phyloP scores from a whole-genome alignment of 2,888 invertebrate species.

The Hyposoter dolosus region DNA sequence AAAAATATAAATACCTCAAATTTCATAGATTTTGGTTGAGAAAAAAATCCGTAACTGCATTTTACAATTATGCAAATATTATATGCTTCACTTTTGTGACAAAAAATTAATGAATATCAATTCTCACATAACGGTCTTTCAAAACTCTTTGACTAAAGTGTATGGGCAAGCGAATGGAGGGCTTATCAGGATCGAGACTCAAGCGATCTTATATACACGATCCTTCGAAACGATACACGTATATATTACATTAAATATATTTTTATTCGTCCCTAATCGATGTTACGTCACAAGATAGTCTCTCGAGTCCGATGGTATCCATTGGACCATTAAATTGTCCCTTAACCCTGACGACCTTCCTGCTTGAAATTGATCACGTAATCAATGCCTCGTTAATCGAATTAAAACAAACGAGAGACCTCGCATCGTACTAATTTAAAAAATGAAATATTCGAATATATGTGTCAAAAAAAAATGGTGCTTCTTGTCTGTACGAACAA shows the following conservation, averaged over 20 bases:
- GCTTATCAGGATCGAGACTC: slow-evolving; percentile 23
- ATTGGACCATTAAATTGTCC: slow-evolving; percentile 42
- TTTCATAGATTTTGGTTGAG: neutral
- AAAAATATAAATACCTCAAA: neutral
- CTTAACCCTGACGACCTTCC: slow-evolving; percentile 43
- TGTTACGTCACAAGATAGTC: slow-evolving; percentile 50
- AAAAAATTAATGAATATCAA: neutral
- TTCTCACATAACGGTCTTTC: neutral
- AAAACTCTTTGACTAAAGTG: neutral
- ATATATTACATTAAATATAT: neutral
- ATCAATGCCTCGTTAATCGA: slow-evolving; percentile 36
- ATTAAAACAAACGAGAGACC: neutral
- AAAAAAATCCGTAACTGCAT: neutral
- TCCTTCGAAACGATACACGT: slow-evolving; percentile 17
- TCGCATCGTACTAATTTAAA: neutral
- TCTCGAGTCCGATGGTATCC: slow-evolving; percentile 34
- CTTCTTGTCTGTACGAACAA: neutral
- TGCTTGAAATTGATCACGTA: slow-evolving; percentile 17
- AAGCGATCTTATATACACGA: slow-evolving; percentile 17
- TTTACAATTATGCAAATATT: neutral
- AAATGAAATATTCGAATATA: slow-evolving; percentile 6
- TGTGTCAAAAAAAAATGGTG: neutral
- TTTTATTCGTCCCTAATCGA: slow-evolving; percentile 18
- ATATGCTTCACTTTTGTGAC: neutral
- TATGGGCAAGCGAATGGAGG: neutral